phyloP scores from a whole-genome alignment of 92 coral and sea anemone genomes.

The Zoanthus gigantus region DNA sequence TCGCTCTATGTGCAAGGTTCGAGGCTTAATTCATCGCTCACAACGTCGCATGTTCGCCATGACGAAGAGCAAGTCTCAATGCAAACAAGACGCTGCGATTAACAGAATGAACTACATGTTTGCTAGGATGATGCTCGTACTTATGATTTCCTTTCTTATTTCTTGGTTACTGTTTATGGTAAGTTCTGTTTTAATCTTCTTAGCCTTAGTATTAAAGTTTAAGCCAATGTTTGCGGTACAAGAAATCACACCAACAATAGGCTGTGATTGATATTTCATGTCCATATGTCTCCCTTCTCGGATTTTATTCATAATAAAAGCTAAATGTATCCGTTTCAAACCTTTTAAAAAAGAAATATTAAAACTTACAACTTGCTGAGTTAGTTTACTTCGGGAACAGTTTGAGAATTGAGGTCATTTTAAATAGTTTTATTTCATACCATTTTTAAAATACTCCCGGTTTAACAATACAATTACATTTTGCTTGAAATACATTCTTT shows the following conservation, averaged over 20 bases:
- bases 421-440: too few relatives aligned
- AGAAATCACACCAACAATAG: not conserved
- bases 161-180: constrained; percentile 76
- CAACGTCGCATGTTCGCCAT: constrained; percentile 56
- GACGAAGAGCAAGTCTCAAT: constrained; percentile 34
- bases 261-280: not conserved
- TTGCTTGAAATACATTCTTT: too few relatives aligned
- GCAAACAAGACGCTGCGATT: constrained; percentile 34
- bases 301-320: too few relatives aligned
- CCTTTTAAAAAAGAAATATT: too few relatives aligned
- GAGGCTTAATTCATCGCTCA: constrained; percentile 61
- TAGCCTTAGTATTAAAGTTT: not conserved
- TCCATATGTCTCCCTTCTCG: too few relatives aligned
- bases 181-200: constrained; percentile 32
- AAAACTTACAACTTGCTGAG: too few relatives aligned
- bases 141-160: constrained; percentile 62
- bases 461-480: too few relatives aligned
- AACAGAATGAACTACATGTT: constrained; percentile 68
- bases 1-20: constrained; percentile 64
- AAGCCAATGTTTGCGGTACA: not conserved
- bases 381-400: too few relatives aligned
- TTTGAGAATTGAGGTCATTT: too few relatives aligned
- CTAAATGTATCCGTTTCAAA: too few relatives aligned
- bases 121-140: constrained; percentile 72
- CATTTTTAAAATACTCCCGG: too few relatives aligned